A percentile compares a stretch with the other conserved stretches of the same genome.
These are phyloP conservation scores for Luscinia megarhynchos DNA, from an alignment of 2,797 vertebrate genomes.

Conservation along the genomic window DNA sequence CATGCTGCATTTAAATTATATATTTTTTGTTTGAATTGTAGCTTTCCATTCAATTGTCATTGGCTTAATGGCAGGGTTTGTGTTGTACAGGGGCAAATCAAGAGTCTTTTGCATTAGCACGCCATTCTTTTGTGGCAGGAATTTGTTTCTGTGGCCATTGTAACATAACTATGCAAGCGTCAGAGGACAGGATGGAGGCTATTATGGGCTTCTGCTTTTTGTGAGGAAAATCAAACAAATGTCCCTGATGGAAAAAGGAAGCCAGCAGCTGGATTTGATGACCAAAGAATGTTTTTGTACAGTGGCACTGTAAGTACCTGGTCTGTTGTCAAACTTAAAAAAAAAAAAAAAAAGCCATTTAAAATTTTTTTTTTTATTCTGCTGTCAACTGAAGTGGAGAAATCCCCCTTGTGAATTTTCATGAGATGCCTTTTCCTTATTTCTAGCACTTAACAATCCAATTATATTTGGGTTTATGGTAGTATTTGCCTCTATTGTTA, in stretches of 20 bases:
- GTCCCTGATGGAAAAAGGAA: constrained; percentile 5
- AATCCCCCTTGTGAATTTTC: not conserved
- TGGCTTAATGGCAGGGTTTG: constrained; percentile 22
- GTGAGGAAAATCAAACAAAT: constrained; percentile 48
- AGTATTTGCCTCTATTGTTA: constrained; percentile 31
- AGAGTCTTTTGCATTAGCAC: not conserved
- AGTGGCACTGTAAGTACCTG: not conserved
- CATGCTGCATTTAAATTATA: not conserved
- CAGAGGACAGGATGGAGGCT: constrained; percentile 48
- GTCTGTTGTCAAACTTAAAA: constrained; percentile 3
- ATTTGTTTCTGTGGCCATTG: constrained; percentile 41
- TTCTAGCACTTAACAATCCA: constrained; percentile 46
- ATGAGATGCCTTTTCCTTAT: constrained; percentile 11
- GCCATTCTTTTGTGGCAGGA: not conserved
- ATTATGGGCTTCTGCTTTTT: constrained; percentile 46
- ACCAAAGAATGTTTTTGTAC: constrained; percentile 30
- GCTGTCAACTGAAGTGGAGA: not conserved
- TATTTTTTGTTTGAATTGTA: not conserved
- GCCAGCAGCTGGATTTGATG: constrained; percentile 1
- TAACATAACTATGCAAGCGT: constrained; percentile 30
- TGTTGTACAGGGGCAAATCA: not conserved
- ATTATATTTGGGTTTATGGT: constrained; percentile 44
- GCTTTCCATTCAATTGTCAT: constrained; percentile 7
- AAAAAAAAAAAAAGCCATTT: not conserved
- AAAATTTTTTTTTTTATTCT: not conserved